Conservation (phyloP, 2,888 invertebrate genomes). For the Leptinotarsa tumamoca region DNA sequence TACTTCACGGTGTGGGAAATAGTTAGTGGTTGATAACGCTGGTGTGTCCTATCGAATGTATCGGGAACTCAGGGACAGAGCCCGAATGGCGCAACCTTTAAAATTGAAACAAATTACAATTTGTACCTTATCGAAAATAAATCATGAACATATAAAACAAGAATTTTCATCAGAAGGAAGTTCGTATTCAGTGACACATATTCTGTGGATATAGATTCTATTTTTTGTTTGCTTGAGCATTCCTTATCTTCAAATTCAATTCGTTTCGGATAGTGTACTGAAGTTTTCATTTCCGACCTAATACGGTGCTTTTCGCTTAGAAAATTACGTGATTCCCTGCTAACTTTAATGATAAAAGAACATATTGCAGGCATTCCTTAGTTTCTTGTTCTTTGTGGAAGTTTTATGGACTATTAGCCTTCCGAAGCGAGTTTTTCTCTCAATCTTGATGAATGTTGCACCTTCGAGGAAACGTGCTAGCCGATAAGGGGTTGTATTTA, state of each 20-base stretch:
- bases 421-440: neutral
- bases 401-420: conserved; percentile 24
- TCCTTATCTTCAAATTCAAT: neutral
- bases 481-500: conserved; percentile 21
- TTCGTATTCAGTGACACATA: too few relatives aligned
- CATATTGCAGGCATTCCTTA: neutral
- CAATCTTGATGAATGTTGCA: conserved; percentile 25
- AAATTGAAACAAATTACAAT: too few relatives aligned
- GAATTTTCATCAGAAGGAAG: too few relatives aligned
- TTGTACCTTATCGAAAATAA: too few relatives aligned
- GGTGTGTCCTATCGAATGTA: too few relatives aligned
- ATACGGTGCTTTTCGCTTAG: neutral
- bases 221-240: neutral
- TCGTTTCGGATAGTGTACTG: neutral
- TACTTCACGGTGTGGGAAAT: too few relatives aligned
- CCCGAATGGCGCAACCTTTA: too few relatives aligned
- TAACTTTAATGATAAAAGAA: conserved; percentile 12
- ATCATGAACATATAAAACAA: too few relatives aligned
- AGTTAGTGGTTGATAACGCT: too few relatives aligned
- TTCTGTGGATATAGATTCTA: too few relatives aligned
- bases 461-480: conserved; percentile 8
- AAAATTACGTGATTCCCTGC: conserved; percentile 15
- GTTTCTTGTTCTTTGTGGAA: neutral
- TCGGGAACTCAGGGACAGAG: too few relatives aligned
- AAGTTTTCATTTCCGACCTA: neutral